Base-by-base conservation (phyloP, 2,888 invertebrate genomes). In the Pardosa pseudoannulata region DNA sequence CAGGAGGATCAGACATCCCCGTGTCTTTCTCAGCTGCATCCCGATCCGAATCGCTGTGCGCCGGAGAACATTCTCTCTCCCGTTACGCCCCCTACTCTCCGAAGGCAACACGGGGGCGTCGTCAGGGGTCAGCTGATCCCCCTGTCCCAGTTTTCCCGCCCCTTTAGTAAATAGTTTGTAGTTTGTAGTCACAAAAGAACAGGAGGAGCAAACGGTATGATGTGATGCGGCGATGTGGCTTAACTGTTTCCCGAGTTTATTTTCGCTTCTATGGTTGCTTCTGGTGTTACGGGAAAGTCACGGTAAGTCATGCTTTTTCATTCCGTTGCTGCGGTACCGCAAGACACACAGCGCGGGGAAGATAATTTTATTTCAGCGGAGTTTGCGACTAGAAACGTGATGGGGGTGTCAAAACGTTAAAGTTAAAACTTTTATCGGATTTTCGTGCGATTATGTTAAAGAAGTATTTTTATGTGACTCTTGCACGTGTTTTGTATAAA, bases 21-120 rank as follows among this genome's bases (percentile, higher is more conserved):
- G 32, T 67, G 67, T 67, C 67, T 67, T 36, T 32, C 67, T 67
- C 67, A 67, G 67, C 67, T 36, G 67, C 67, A 67, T 67, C 67
- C 31, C n/a, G 7, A 31, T 67, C 32, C 67, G 6, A 19, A 32
- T 36, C 31, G 31, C 67, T 16, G 67, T 67, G 13, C 67, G 19
- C 32, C 11, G 19, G 23, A 19, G 32, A 36, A 31, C 16, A n/a
- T n/a, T n/a, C n/a, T n/a, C 29, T 65, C 32, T 32, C 67, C n/a
- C 67, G 56, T 56, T 56, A 56, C 56, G 56, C 36, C 67, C 36
- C 65, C 31, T n/a, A 3, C 67, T 67, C 67, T 67, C 67, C 27
- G n/a, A 31, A 36, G 23, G 67, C 32, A 67, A 32, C 67, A 32
- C 67, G 67, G 67, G 67, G 67, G 31, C 67, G 67, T 31, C 67